Conservation (phyloP, 2,113 vertebrate species). For the Pholis gunnellus region DNA sequence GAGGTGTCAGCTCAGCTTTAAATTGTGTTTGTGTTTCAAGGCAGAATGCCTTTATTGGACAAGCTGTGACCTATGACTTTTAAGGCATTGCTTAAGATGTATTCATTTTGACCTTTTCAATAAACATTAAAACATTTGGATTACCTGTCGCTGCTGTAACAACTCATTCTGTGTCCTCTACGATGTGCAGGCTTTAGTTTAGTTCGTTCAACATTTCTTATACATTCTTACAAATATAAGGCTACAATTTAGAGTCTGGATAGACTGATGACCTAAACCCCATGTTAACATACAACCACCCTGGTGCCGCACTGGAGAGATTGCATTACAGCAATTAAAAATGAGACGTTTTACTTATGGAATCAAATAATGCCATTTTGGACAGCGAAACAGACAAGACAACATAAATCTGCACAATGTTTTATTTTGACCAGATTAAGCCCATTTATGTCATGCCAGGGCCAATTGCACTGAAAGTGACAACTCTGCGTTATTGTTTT, state of each 20-base stretch:
- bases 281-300: constrained; percentile 33
- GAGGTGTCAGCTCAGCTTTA: constrained; percentile 15
- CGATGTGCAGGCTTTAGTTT: background rate
- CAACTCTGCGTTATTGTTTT: constrained; percentile 14
- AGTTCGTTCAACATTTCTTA: background rate
- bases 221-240: background rate
- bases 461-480: constrained; percentile 23
- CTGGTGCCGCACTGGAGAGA: constrained; percentile 6
- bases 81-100: background rate
- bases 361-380: background rate
- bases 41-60: constrained; percentile 1
- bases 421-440: constrained; percentile 6
- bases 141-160: background rate
- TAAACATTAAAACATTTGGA: background rate
- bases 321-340: constrained; percentile 1
- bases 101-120: background rate
- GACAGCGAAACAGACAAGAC: constrained; percentile 11
- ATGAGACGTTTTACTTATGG: background rate
- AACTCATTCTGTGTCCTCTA: background rate
- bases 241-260: background rate
- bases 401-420: background rate
- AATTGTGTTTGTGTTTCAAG: constrained; percentile 23
- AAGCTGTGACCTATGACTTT: constrained; percentile 22
- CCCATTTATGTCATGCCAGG: constrained; percentile 29
- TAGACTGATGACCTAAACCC: constrained; percentile 12